Conservation (phyloP, 1,140 invertebrate genomes). For the Anoplolepis gracilipes region DNA sequence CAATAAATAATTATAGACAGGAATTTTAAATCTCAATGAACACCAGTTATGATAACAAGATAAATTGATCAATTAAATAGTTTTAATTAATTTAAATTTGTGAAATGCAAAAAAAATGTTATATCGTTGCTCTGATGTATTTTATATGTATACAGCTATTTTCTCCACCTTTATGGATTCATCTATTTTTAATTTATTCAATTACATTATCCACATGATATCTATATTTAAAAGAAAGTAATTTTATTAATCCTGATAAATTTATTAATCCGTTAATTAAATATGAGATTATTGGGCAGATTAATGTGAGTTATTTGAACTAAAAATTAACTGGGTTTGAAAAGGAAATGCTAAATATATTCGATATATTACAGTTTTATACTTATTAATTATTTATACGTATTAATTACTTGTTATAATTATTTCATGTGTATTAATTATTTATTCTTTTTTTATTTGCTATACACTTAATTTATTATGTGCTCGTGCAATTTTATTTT, state of each 20-base stretch:
- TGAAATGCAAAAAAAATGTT: neutral
- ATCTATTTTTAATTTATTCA: slow-evolving; percentile 6
- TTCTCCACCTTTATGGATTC: neutral
- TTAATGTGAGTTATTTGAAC: neutral
- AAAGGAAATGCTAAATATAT: neutral
- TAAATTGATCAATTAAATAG: neutral
- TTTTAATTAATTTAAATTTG: neutral
- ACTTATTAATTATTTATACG: neutral
- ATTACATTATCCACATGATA: neutral
- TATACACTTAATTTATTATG: too few relatives aligned
- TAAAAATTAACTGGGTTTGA: slow-evolving; percentile 32
- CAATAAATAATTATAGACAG: slow-evolving; percentile 35
- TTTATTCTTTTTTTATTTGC: slow-evolving; percentile 17
- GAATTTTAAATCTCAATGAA: neutral
- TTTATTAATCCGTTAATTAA: slow-evolving; percentile 32
- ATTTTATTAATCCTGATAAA: slow-evolving; percentile 8
- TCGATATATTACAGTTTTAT: neutral
- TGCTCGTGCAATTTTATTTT: neutral
- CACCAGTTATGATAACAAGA: neutral
- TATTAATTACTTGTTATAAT: neutral
- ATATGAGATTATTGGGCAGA: slow-evolving; percentile 14
- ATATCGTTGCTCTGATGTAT: neutral
- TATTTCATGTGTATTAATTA: neutral
- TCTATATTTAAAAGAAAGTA: neutral
- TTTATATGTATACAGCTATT: neutral